Evolutionary conservation across 2,797 vertebrate genomes (phyloP).

Genomic region (Lepilemur ruficaudatus): DNA sequence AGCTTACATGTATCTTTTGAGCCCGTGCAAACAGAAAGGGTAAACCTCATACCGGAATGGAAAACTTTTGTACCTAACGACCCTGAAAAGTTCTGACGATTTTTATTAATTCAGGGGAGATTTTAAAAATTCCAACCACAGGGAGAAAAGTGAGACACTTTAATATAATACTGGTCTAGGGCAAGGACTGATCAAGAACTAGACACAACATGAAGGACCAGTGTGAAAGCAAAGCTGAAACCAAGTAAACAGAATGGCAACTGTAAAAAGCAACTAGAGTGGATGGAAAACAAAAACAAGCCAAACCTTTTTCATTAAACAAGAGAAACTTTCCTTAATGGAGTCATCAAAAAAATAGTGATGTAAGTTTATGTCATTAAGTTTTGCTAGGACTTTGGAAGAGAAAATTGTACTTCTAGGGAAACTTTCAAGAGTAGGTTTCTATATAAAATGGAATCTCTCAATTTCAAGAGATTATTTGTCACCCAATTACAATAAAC

Average conservation of each 20-base stretch:
- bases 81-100: neutral
- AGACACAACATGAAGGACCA: neutral
- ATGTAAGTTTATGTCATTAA: neutral
- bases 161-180: neutral
- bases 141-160: neutral
- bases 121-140: neutral
- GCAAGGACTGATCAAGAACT: neutral
- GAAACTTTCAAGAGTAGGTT: neutral
- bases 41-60: neutral
- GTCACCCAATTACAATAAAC: neutral
- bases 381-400: neutral
- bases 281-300: neutral
- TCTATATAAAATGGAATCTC: constrained; percentile 20
- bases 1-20: neutral
- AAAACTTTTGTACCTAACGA: neutral
- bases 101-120: neutral
- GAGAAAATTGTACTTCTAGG: constrained; percentile 4
- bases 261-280: neutral
- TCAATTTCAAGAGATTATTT: neutral
- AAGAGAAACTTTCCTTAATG: neutral
- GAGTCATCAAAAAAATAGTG: neutral
- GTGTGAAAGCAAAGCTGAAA: neutral
- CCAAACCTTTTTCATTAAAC: neutral
- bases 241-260: neutral
- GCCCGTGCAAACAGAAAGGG: neutral